Percentiles rank a stretch among this genome's conserved stretches.
Conservation (phyloP, 2,797 vertebrate species). For the Chromobotia macracanthus region DNA sequence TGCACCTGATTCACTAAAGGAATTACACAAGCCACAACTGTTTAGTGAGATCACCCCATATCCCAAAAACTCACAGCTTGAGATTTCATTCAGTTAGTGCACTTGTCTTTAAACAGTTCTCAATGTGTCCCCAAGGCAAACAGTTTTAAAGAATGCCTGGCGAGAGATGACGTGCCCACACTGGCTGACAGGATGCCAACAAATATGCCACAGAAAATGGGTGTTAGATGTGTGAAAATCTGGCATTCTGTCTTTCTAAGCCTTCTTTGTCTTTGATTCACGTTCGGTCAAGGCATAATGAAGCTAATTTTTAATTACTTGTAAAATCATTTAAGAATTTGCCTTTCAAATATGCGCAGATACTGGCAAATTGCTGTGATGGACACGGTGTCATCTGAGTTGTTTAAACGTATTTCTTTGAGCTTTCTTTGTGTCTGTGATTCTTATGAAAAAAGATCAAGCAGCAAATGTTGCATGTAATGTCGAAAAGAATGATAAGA, state of each 20-base stretch:
- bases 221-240: slow-evolving; percentile 8
- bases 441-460: too few species aligned
- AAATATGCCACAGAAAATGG: slow-evolving; percentile 10
- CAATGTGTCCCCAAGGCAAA: background rate
- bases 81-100: background rate
- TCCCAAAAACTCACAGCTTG: slow-evolving; percentile 2
- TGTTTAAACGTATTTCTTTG: background rate
- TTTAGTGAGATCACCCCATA: background rate
- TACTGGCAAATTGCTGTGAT: background rate
- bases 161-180: slow-evolving; percentile 2
- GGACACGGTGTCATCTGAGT: background rate
- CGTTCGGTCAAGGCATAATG: background rate
- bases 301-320: background rate
- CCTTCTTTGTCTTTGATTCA: background rate
- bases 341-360: background rate
- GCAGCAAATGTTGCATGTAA: too few species aligned
- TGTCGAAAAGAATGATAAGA: too few species aligned
- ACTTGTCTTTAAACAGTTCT: background rate
- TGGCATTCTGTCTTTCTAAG: background rate
- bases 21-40: background rate
- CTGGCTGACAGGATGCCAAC: slow-evolving; percentile 14
- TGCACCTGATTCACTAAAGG: background rate
- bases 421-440: too few species aligned
- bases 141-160: slow-evolving; percentile 10
- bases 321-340: background rate